Evolutionary conservation across 1,140 invertebrate genomes (phyloP), one percentile per base, ranked within the genome.

Genomic region (Camponotus pennsylvanicus): DNA sequence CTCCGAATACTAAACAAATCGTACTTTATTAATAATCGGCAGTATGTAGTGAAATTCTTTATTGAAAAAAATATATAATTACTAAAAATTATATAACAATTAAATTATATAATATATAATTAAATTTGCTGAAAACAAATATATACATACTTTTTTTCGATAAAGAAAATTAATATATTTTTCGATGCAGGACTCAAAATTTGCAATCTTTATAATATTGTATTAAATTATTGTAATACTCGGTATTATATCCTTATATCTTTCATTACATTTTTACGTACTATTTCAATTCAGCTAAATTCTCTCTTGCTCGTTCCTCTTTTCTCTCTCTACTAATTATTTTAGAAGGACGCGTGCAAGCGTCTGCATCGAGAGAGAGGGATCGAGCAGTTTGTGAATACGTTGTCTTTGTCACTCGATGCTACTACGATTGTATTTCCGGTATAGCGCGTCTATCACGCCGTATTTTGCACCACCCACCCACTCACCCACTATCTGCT

Each of bases 351-450:
- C 37, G 37, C 21, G 15, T 32, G 21, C n/a, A 71, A 27, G 52
- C 37, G 52, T 57, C 37, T 59, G 37, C 37, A 70, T 80, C 66
- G 66, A 18, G 27, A 67, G 34, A 73, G 27, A 18, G 27, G n/a
- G 64, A 61, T 67, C 37, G 67, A 18, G 42, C 52, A 49, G 61
- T 73, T 45, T 34, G 73, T 34, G 73, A 79, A 61, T 37, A 34
- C 78, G 66, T 52, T 66, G 34, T 79, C 73, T 84, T 61, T 78
- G 79, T 61, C 70, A 71, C 52, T 63, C 73, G 69, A 90, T 85
- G 87, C 45, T 49, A 34, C 66, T 49, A 34, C 66, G 57, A 11
- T 37, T 57, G 63, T 71, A 57, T 64, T 34, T 85, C 57, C 76
- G 52, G 69, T 75, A 21, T 37, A 27, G 27, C 78, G 42, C 71